Percentiles rank a stretch among this genome's conserved stretches.
Conservation (phyloP, 2,113 vertebrate genomes). For the Rhodinocichla rosea region DNA sequence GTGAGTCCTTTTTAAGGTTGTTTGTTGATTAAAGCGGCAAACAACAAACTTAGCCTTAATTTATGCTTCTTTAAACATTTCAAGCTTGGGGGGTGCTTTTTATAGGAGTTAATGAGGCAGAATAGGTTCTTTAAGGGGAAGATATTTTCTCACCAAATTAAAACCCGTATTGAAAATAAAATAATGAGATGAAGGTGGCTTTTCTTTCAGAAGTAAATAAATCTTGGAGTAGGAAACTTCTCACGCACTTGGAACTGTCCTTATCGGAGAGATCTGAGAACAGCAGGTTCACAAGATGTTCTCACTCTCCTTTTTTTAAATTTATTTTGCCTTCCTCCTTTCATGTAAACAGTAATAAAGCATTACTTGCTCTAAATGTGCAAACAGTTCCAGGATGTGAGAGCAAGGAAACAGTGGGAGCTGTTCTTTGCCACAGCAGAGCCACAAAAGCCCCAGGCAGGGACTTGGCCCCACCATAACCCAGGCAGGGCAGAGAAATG, state of each 20-base stretch:
- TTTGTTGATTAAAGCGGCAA: slow-evolving; percentile 67
- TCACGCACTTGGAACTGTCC: slow-evolving; percentile 28
- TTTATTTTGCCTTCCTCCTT: slow-evolving; percentile 20
- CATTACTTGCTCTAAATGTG: slow-evolving; percentile 18
- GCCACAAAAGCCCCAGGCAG: background rate
- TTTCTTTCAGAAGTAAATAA: slow-evolving; percentile 65
- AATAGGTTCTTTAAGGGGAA: slow-evolving; percentile 63
- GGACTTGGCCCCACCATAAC: background rate
- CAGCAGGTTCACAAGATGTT: slow-evolving; percentile 2
- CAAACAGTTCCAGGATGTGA: background rate
- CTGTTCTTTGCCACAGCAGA: background rate
- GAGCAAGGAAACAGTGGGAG: background rate
- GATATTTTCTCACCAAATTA: slow-evolving; percentile 73
- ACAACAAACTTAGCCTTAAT: slow-evolving; percentile 64
- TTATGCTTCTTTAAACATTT: slow-evolving; percentile 68
- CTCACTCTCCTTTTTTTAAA: background rate
- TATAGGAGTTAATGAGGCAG: slow-evolving; percentile 71
- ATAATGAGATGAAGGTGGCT: slow-evolving; percentile 56
- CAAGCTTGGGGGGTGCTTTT: slow-evolving; percentile 40
- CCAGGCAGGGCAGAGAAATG: background rate
- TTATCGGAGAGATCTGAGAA: slow-evolving; percentile 33
- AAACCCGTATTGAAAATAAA: slow-evolving; percentile 61
- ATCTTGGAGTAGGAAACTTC: slow-evolving; percentile 50
- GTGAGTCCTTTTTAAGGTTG: slow-evolving; percentile 30
- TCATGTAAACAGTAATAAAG: slow-evolving; percentile 20